phyloP scores from a whole-genome alignment of 2,888 invertebrate genomes.

The Rotaria magnacalcarata region DNA sequence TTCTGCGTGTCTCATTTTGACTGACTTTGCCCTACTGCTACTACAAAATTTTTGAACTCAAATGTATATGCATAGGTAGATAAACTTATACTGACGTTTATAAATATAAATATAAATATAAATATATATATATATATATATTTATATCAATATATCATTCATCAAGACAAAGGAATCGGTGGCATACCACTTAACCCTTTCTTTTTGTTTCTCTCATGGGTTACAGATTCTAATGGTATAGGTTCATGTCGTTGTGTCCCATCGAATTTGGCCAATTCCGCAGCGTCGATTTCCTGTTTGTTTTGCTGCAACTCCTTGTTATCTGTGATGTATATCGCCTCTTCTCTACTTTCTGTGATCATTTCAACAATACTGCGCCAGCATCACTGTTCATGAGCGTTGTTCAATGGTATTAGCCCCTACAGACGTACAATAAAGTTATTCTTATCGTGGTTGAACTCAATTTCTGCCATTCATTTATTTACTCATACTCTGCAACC shows the following conservation, averaged over 20 bases:
- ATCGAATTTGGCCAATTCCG: neutral
- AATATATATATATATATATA: too few species aligned
- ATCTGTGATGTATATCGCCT: neutral
- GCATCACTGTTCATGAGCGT: neutral
- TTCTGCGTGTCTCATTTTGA: neutral
- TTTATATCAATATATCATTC: neutral
- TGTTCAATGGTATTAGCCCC: neutral
- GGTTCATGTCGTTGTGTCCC: neutral
- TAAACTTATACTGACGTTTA: neutral
- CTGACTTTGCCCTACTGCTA: neutral
- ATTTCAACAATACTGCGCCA: neutral
- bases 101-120: too few species aligned
- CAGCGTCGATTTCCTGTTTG: neutral
- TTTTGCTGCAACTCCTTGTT: neutral
- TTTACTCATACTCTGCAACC: neutral
- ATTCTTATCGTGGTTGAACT: neutral
- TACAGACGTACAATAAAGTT: neutral
- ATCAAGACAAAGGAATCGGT: neutral
- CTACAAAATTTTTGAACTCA: neutral
- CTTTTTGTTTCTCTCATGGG: neutral
- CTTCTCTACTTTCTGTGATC: neutral
- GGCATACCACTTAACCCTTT: neutral
- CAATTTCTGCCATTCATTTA: neutral
- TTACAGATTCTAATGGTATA: neutral
- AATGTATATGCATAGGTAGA: neutral